Evolutionary conservation across 2,797 vertebrate genomes (phyloP), one percentile per base, ranked within the genome.

Genomic region (Pseudomugil tenellus): DNA sequence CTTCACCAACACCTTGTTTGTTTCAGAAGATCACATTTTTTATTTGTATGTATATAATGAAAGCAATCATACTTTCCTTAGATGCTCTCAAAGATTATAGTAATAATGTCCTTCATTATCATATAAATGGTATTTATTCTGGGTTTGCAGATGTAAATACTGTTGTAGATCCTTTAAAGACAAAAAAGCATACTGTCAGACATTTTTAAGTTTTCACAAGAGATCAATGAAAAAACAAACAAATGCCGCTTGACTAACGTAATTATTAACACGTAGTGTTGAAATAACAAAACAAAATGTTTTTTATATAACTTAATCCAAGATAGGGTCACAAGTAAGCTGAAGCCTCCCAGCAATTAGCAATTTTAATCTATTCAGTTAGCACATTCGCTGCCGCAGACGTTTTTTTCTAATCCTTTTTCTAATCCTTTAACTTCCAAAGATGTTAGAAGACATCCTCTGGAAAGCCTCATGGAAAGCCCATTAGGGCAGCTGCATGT

Each of bases 1-100:
- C 73, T 70, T 58, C 49, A 64, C 65, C 65, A 72, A 85, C 49
- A 62, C 53, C 13, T n/a, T 58, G 48, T 75, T 80, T 69, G 62
- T 79, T 72, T 84, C 69, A 1, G 54, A 63, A 80, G 81, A 79
- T 79, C 57, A 58, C 63, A 34, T 29, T 53, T 25, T 63, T 77
- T 35, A 35, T 9, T n/a, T 64, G 9, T 35, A 11, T 35, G 11
- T 35, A 11, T 84, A 78, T 74, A 81, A 87, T 80, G 72, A 58
- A 83, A 74, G 79, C 76, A 85, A 86, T 90, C 84, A 90, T 78
- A 84, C 66, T 80, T 70, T 41, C 9, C 39, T 14, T 53, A 67
- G 59, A 60, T 81, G 69, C 62, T 78, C 37, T 70, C 74, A 53
- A 78, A 75, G 77, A 84, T 71, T 51, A 59, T 19, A 23, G 49